Conservation (phyloP, 2,797 vertebrate species). For the Thalassophryne amazonica region DNA sequence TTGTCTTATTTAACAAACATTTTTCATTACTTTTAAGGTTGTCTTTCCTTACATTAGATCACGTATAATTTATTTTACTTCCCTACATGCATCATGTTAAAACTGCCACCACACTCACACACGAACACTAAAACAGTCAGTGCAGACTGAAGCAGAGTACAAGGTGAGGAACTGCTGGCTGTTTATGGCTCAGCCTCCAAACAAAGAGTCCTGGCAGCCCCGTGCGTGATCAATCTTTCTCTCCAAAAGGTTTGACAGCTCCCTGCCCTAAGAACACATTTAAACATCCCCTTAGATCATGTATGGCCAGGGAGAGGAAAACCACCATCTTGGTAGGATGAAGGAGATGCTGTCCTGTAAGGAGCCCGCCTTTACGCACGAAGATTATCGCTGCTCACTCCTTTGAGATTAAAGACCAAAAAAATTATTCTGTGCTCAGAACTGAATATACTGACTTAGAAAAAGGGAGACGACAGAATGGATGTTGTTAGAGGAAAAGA, state of each 20-base stretch:
- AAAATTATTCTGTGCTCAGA: slow-evolving; percentile 36
- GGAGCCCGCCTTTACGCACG: slow-evolving; percentile 30
- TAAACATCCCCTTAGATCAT: slow-evolving; percentile 92
- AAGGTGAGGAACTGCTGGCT: slow-evolving; percentile 64
- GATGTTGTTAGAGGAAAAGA: slow-evolving; percentile 40
- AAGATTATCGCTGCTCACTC: background rate
- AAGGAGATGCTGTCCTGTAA: slow-evolving; percentile 22
- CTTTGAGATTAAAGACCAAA: slow-evolving; percentile 16
- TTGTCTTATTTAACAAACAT: slow-evolving; percentile 3
- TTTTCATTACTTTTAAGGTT: slow-evolving; percentile 15
- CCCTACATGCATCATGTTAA: slow-evolving; percentile 26
- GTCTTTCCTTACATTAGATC: slow-evolving; percentile 3
- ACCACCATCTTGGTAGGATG: slow-evolving; percentile 66
- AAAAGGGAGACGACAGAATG: slow-evolving; percentile 25
- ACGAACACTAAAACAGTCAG: slow-evolving; percentile 43
- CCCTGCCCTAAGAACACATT: slow-evolving; percentile 97
- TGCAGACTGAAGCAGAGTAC: slow-evolving; percentile 56
- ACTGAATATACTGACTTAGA: slow-evolving; percentile 30
- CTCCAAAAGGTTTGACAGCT: slow-evolving; percentile 98
- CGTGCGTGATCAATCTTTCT: slow-evolving; percentile 96
- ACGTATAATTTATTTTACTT: slow-evolving; percentile 39
- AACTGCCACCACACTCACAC: slow-evolving; percentile 27
- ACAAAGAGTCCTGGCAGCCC: slow-evolving; percentile 95
- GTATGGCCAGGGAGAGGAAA: slow-evolving; percentile 85
- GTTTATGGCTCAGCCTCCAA: slow-evolving; percentile 95